Base-by-base conservation (phyloP, 2,888 invertebrate genomes). In the Cryptops parisi region DNA sequence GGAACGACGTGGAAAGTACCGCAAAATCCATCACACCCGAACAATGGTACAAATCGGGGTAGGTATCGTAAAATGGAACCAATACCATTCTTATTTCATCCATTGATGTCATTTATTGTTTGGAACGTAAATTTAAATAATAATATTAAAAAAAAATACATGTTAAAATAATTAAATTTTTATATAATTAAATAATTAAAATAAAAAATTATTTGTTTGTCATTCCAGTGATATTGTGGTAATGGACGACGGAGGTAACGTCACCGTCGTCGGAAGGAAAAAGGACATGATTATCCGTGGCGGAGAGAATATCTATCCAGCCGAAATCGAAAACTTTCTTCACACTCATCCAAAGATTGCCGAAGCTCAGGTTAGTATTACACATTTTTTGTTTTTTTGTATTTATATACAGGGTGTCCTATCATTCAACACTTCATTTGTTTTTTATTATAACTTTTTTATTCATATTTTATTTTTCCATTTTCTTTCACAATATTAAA, bases 1-100 rank as follows among this genome's bases (percentile, higher is more conserved):
- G 83, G 81, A 74, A 76, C 15, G 86, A 89, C 57, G 77, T 79
- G 1, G 78, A 78, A 55, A 84, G 80, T 67, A 90, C 89, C 0
- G 73, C 67, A 23, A 76, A 82, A 60, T 75, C 76, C 0, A 69
- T 87, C 2, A 75, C 76, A 3, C 63, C 71, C n/a, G 81, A 82
- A 55, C 74, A 81, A 26, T 93, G 91, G 90, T 72, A 88, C 23
- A 77, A 74, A 62, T 85, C 88, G 6, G 33, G 33, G 33, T 15
- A 15, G 15, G 33, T 33, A n/a, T n/a, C n/a, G n/a, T n/a, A n/a
- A n/a, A n/a, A n/a, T n/a, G n/a, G n/a, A n/a, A n/a, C n/a, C n/a
- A n/a, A n/a, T n/a, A n/a, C n/a, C n/a, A n/a, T n/a, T n/a, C n/a
- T n/a, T n/a, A n/a, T n/a, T n/a, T n/a, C n/a, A n/a, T n/a, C n/a